Conservation (phyloP, 2,888 invertebrate species). For the Microplitis deprimator region DNA sequence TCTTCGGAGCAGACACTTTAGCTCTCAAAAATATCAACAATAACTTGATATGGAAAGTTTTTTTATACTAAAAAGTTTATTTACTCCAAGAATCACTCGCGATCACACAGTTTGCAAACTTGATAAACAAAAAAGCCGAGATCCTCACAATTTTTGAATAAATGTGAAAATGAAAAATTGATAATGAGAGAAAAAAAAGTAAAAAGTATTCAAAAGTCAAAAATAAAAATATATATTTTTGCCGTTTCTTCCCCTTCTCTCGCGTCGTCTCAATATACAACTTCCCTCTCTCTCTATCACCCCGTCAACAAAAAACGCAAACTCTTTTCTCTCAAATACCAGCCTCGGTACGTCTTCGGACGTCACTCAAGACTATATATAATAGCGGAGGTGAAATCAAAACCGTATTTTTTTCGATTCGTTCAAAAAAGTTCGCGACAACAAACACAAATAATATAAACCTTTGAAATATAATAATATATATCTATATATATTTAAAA, state of each 20-base stretch:
- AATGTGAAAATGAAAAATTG: background rate
- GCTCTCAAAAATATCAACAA: background rate
- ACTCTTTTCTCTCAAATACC: background rate
- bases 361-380: conserved; percentile 5
- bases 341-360: background rate
- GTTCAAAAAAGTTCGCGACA: background rate
- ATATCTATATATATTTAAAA: background rate
- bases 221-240: too few species aligned
- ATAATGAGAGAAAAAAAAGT: too few species aligned
- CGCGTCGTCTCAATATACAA: background rate
- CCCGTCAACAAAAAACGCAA: background rate
- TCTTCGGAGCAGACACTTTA: background rate
- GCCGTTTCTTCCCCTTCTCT: background rate
- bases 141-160: background rate
- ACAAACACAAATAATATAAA: background rate
- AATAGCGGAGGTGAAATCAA: background rate
- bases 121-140: background rate
- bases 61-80: too few species aligned
- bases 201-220: too few species aligned
- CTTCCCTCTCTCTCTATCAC: background rate
- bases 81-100: background rate
- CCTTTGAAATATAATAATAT: background rate
- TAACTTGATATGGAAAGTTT: background rate
- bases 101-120: background rate
- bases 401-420: background rate